Conservation (phyloP, 2,113 vertebrate species). For the Microcebus murinus region DNA sequence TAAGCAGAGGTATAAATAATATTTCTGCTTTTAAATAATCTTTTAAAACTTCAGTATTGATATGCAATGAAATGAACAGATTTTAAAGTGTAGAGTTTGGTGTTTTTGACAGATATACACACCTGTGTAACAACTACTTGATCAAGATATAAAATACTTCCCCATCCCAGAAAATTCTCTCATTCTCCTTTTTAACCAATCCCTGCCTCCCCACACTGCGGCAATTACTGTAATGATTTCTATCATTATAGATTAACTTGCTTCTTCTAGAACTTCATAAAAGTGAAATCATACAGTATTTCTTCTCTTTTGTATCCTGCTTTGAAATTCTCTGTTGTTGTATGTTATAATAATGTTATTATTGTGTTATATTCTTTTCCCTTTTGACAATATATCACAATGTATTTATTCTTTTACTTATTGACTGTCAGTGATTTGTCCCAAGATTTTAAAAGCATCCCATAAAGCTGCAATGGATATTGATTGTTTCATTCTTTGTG, state of each 20-base stretch:
- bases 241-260: neutral
- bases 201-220: neutral
- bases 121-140: neutral
- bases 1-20: neutral
- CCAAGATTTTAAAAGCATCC: neutral
- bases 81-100: neutral
- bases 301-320: neutral
- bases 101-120: neutral
- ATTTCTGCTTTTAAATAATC: neutral
- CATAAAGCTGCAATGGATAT: neutral
- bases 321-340: neutral
- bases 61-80: neutral
- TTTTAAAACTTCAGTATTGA: neutral
- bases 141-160: neutral
- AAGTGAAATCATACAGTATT: neutral
- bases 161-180: neutral
- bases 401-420: neutral
- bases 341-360: neutral
- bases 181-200: neutral
- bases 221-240: neutral
- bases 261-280: neutral
- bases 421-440: neutral
- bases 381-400: neutral
- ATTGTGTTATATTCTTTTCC: neutral
- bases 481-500: neutral